These are phyloP conservation scores for Hyles vespertilio DNA, from an alignment of 1,140 invertebrate genomes.

Conservation along the genomic window DNA sequence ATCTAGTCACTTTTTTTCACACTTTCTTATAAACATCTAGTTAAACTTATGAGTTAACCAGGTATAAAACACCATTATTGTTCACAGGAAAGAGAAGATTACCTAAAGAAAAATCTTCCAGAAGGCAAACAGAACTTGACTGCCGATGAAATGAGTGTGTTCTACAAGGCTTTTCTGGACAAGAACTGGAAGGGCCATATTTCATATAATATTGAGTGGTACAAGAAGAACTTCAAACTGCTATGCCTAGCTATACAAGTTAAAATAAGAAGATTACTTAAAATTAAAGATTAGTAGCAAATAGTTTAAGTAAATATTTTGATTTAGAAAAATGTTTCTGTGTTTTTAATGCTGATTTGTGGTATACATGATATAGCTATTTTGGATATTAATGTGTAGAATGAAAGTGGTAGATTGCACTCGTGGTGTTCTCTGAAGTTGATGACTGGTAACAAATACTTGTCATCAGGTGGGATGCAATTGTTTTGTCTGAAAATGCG, in stretches of 20 bases:
- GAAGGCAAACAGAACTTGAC: slow-evolving; percentile 75
- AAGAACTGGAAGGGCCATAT: slow-evolving; percentile 84
- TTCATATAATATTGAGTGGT: slow-evolving; percentile 85
- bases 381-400: too few relatives aligned
- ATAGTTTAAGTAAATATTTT: not conserved
- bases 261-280: slow-evolving; percentile 71
- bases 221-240: slow-evolving; percentile 82
- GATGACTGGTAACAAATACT: too few relatives aligned
- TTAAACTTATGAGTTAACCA: too few relatives aligned
- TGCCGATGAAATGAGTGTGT: slow-evolving; percentile 90
- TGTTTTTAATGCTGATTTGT: not conserved
- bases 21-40: too few relatives aligned
- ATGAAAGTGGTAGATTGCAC: too few relatives aligned
- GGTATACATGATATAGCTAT: too few relatives aligned
- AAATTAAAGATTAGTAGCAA: slow-evolving; percentile 39
- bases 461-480: too few relatives aligned
- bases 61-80: too few relatives aligned
- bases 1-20: too few relatives aligned
- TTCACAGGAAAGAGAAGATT: slow-evolving; percentile 81
- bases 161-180: slow-evolving; percentile 89
- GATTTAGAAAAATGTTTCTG: not conserved
- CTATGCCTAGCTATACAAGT: slow-evolving; percentile 78
- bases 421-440: too few relatives aligned
- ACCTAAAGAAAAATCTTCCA: slow-evolving; percentile 75
- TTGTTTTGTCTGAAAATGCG: too few relatives aligned